Evolutionary conservation across 2,888 invertebrate genomes (phyloP).

Genomic region (Slavum lentiscoides): DNA sequence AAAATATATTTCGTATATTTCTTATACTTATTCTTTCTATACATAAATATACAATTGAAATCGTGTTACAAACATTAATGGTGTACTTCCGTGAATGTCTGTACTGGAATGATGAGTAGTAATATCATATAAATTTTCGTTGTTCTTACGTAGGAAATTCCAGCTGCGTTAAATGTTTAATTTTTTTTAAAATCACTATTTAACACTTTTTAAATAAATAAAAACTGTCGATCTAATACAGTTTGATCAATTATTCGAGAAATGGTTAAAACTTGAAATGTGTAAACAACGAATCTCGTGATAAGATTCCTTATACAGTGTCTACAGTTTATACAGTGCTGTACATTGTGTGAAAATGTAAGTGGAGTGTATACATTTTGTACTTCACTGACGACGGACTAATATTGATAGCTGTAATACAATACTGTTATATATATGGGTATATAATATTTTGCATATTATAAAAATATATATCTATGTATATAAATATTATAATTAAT

Average conservation of each 20-base stretch:
- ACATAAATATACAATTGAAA: too few species aligned
- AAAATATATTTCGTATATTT: neutral
- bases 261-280: neutral
- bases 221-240: neutral
- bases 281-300: constrained; percentile 26
- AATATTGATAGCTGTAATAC: too few species aligned
- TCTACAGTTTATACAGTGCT: neutral
- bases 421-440: too few species aligned
- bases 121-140: neutral
- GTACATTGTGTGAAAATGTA: neutral
- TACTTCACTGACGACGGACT: too few species aligned
- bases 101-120: neutral
- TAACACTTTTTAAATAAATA: neutral
- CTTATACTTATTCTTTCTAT: too few species aligned
- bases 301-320: constrained; percentile 13
- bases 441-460: too few species aligned
- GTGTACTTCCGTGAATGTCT: neutral
- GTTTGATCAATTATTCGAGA: too few species aligned
- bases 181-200: too few species aligned
- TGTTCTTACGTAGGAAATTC: neutral
- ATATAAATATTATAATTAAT: too few species aligned
- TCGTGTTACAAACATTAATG: neutral
- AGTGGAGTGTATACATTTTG: too few species aligned
- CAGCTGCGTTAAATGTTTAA: neutral
- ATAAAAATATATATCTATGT: too few species aligned